These are phyloP conservation scores for Trachelus troglodyta DNA, from an alignment of 2,888 invertebrate species.

Conservation along the genomic window DNA sequence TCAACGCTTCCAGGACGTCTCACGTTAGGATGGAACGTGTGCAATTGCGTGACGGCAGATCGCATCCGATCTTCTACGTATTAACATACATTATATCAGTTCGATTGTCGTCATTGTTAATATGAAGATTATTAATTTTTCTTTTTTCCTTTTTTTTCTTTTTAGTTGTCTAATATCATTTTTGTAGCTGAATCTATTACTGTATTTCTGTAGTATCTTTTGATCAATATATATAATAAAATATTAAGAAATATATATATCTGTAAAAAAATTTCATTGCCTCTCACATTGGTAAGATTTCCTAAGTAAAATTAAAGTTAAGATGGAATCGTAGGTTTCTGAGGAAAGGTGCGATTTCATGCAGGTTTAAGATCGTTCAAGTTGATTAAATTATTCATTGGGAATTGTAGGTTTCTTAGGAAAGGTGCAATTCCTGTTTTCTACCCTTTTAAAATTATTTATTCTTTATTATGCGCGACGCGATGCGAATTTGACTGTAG, in stretches of 20 bases:
- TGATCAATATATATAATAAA: not conserved
- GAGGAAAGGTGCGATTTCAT: constrained; percentile 12
- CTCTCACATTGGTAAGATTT: not conserved
- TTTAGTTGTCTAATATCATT: not conserved
- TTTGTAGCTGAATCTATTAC: not conserved
- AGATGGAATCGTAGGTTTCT: constrained; percentile 10
- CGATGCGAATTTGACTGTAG: not conserved
- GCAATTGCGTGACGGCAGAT: not conserved
- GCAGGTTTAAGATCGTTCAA: not conserved
- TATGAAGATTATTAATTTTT: not conserved
- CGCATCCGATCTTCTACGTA: not conserved
- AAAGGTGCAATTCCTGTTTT: constrained; percentile 2
- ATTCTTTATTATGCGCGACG: not conserved
- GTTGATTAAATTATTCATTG: not conserved
- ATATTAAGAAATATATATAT: not conserved
- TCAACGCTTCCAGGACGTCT: not conserved
- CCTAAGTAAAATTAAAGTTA: not conserved
- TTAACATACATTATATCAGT: not conserved
- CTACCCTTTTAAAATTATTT: not conserved
- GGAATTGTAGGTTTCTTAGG: constrained; percentile 9
- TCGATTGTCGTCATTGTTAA: not conserved
- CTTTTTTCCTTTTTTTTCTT: not conserved
- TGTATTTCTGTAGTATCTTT: not conserved
- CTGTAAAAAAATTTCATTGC: not conserved
- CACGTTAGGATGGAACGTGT: not conserved